Base-by-base conservation (phyloP, 2,888 invertebrate species). In the Smittia sp. region DNA sequence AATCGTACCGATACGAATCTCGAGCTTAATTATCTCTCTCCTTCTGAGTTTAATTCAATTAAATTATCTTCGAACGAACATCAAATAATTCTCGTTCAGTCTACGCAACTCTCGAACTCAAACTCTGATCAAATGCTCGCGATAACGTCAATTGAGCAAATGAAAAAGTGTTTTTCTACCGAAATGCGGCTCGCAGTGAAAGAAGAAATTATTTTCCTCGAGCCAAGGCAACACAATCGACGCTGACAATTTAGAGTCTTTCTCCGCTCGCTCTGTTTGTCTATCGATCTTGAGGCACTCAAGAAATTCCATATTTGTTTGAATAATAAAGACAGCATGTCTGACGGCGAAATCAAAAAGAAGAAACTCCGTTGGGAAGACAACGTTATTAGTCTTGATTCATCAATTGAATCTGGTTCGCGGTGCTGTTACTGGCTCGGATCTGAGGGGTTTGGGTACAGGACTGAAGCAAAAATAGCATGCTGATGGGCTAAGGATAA, bases 91-190 rank as follows among this genome's bases (percentile, higher is more conserved):
- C 18, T 52, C 52, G 32, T 52, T 52, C 52, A 32, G 39, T 39
- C 38, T 20, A 24, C 13, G 24, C 2, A 62, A 24, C 25, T 38
- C 38, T 25, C 39, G 18, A 66, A 25, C 25, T 62, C 20, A 11
- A 20, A 22, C 25, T 25, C 66, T 15, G 66, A 66, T 66, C 66
- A 66, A 66, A 66, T 66, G 20, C 15, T 15, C 22, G 4, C 39
- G 66, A 66, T 66, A 66, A 39, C 20, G 66, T 66, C 66, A 66
- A 66, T 39, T 66, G 66, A 32, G 66, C 38, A 66, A 39, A 38
- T 66, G 66, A 66, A 66, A 66, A 24, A 66, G 66, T 38, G 66
- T 38, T 66, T 38, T 66, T 66, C 66, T 39, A 66, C 66, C n/a
- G 66, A 66, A 66, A 52, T 52, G 7, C 3, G 18, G 3, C 4